phyloP scores from a whole-genome alignment of 1,140 invertebrate species.

The Chymomyza costata region DNA sequence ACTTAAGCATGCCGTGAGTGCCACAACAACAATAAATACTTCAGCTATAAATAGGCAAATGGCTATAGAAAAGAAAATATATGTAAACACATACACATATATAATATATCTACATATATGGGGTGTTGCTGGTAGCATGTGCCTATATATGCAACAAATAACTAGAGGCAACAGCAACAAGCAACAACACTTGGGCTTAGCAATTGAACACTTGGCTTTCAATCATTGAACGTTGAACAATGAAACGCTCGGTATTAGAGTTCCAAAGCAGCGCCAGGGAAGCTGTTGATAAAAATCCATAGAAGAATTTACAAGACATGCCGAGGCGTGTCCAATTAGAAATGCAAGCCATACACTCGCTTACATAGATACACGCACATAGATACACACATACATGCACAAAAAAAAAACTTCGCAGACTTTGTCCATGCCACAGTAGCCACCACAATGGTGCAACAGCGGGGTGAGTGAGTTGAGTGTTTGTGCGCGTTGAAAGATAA shows the following conservation, averaged over 20 bases:
- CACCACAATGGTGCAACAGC: background rate
- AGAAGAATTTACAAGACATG: constrained; percentile 22
- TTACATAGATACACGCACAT: constrained; percentile 14
- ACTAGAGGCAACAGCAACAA: background rate
- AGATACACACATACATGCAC: constrained; percentile 3
- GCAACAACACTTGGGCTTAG: constrained; percentile 37
- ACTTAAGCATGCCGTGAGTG: constrained; percentile 69
- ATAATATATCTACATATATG: too few species aligned
- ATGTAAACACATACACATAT: too few species aligned
- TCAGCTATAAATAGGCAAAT: constrained; percentile 72
- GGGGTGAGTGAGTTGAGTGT: constrained; percentile 16
- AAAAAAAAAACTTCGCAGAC: background rate
- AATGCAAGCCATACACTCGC: constrained; percentile 59
- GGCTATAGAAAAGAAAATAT: constrained; percentile 60
- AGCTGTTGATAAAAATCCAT: constrained; percentile 32
- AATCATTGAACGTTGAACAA: constrained; percentile 28
- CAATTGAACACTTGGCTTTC: constrained; percentile 57
- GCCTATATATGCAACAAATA: too few species aligned
- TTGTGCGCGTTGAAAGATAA: constrained; percentile 56
- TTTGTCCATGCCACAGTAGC: background rate
- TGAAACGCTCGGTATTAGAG: constrained; percentile 12
- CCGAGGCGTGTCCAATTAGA: constrained; percentile 33
- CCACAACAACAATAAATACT: constrained; percentile 70
- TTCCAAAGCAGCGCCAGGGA: constrained; percentile 18
- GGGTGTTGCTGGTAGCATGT: too few species aligned